Base-by-base conservation (phyloP, 2,797 vertebrate genomes). In the Acropternis orthonyx region DNA sequence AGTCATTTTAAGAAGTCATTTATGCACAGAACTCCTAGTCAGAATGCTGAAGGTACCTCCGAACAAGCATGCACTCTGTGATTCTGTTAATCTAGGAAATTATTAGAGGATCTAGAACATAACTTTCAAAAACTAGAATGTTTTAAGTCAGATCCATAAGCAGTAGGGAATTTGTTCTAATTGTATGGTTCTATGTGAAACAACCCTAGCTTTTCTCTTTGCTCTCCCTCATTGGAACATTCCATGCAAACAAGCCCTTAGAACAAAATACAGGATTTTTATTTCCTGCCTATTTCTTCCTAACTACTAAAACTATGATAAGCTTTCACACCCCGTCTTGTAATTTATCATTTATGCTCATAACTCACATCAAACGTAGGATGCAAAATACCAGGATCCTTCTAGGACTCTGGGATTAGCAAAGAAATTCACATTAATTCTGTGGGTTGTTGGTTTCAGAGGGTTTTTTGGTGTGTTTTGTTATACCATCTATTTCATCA, bases 171-270 rank as follows among this genome's bases (percentile, higher is more conserved):
- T 51, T 43, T 78, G 24, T 63, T 87, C n/a, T 54, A 52, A 24
- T 2, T 27, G 4, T 32, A 22, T 41, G 21, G 34, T 4, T 74
- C 18, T 11, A 58, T 0, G 0, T 59, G 30, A 34, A 81, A 80
- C 19, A 89, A 12, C 14, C n/a, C 9, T 8, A 39, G 27, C 24
- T 48, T 28, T 74, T 55, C 41, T 54, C 28, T 56, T 66, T 37
- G 20, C 23, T 52, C 72, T 66, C 32, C 41, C 30, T 61, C 43
- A 49, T 1, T 5, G 13, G 67, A 91, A 51, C 13, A 30, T n/a
- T 71, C 23, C 26, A 16, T 26, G 14, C 65, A 59, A 74, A 54
- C 7, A 16, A 71, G 66, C 12, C 8, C 52, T 62, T 17, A 21
- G 14, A 80, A 76, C 14, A 73, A 69, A 77, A 86, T 0, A 34